Conservation (phyloP, 2,888 invertebrate genomes). For the Polydrusus pterygomalis region DNA sequence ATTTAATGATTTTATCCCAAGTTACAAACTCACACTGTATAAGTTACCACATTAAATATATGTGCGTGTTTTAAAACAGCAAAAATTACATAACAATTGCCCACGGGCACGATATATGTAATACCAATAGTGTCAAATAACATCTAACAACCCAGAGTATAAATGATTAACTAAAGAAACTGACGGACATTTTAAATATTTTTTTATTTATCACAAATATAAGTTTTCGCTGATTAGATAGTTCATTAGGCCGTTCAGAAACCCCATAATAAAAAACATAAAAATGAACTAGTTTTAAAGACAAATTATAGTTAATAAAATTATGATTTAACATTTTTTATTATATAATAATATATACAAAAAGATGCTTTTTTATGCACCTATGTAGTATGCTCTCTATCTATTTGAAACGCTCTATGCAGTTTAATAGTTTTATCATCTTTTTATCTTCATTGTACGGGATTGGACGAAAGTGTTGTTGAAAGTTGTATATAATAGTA, state of each 20-base stretch:
- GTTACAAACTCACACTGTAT: too few relatives aligned
- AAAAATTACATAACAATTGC: constrained; percentile 45
- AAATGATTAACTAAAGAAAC: constrained; percentile 62
- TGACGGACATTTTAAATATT: constrained; percentile 63
- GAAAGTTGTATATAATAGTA: constrained; percentile 33
- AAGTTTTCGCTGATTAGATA: constrained; percentile 54
- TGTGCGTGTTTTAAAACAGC: too few relatives aligned
- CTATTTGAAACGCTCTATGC: constrained; percentile 25
- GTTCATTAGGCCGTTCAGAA: constrained; percentile 62
- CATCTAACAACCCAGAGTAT: constrained; percentile 66
- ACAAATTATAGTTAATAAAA: background rate
- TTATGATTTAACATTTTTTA: constrained; percentile 49
- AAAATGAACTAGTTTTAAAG: constrained; percentile 21
- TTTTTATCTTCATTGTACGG: constrained; percentile 52
- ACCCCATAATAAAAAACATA: constrained; percentile 47
- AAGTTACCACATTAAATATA: too few relatives aligned
- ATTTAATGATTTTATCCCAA: too few relatives aligned
- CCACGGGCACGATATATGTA: background rate
- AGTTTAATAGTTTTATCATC: constrained; percentile 28
- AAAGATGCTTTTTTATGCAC: constrained; percentile 33
- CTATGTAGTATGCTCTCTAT: constrained; percentile 28
- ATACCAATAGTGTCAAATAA: constrained; percentile 68
- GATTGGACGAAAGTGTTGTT: constrained; percentile 47
- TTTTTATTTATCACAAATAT: constrained; percentile 62
- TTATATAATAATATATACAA: constrained; percentile 52